Evolutionary conservation across 2,797 vertebrate species (phyloP), one percentile per base, ranked within the genome.

Genomic region (Acipenser ruthenus): DNA sequence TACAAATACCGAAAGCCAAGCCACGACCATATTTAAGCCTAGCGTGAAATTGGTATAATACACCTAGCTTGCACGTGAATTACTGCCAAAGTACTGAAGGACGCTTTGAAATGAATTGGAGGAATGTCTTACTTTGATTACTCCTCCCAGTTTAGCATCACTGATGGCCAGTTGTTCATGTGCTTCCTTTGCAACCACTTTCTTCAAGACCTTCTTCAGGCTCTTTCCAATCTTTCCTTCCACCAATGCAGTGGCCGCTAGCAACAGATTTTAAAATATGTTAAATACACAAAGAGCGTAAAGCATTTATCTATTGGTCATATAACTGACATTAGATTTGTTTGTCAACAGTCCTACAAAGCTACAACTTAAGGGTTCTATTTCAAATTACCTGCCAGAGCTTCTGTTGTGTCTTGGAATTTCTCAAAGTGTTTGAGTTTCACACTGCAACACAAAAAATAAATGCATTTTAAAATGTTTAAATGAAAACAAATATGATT

Each of bases 361-460:
- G 37, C 37, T 37, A 37, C 37, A 37, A 4, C 37, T 37, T 37
- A 37, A 37, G 37, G 37, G 37, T 37, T 37, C 37, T 5, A 37
- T 3, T 1, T 3, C 1, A 12, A 0, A 0, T 62, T 88, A 99
- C 97, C 97, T 91, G 96, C 96, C 75, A 99, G 87, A 63, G 97
- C 97, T 85, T 99, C 96, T 55, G 97, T 98, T 52, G 95, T 99
- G 73, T 99, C 97, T 75, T 95, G 93, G 77, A 99, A 99, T 86
- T 99, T 98, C 81, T 99, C 96, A 71, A 99, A 99, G 80, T 98
- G 96, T 81, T 98, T 99, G 74, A 99, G 79, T 72, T 98, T 99
- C 71, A 99, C 91, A 74, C 97, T 99, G 75, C 1, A 67, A 66
- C 64, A 63, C 7, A 51, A 67, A 55, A 71, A 70, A 37, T 4